Base-by-base conservation (phyloP, 2,888 invertebrate genomes). In the Syrphus vitripennis region DNA sequence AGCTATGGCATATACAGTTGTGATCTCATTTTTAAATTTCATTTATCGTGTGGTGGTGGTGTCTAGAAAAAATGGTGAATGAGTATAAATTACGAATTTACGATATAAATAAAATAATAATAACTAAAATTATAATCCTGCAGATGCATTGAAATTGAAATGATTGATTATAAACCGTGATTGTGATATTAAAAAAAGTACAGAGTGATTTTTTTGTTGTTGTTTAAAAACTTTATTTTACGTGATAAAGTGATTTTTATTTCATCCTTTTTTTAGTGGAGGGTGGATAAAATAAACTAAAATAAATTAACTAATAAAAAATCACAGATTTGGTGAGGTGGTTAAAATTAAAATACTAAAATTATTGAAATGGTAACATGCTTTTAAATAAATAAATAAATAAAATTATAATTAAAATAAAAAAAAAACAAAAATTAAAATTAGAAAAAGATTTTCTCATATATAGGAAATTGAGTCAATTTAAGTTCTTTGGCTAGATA, bases 401-500 rank as follows among this genome's bases (percentile, higher is more conserved):
- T 14, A 24, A 12, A n/a, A n/a, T n/a, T n/a, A 16, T 63, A 63
- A 79, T 57, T 50, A 81, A 61, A 45, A 29, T 70, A 82, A 29
- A 0, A 21, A 50, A 45, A 29, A 74, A 82, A 29, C 0, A 21
- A 50, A 37, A 6, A 37, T 1, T 0, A 37, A 16, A n/a, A n/a
- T 50, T 16, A 61, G 10, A 6, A 5, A 37, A 21, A 55, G 48
- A 37, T 53, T 77, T 77, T 80, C 40, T 63, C 77, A 72, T 61
- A 29, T 55, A 29, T 6, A 78, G 82, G 70, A 82, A 86, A 70
- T 82, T 86, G 77, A 86, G 86, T 82, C 86, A 72, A 77, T 82
- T 82, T 74, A 74, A 86, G 82, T 86, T 86, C 86, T 86, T 86
- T 77, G 82, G 86, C 82, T 72, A 78, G 70, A 71, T 50, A 76